Conservation (phyloP, 2,113 vertebrate species). For the Gallinago paraguaiae region DNA sequence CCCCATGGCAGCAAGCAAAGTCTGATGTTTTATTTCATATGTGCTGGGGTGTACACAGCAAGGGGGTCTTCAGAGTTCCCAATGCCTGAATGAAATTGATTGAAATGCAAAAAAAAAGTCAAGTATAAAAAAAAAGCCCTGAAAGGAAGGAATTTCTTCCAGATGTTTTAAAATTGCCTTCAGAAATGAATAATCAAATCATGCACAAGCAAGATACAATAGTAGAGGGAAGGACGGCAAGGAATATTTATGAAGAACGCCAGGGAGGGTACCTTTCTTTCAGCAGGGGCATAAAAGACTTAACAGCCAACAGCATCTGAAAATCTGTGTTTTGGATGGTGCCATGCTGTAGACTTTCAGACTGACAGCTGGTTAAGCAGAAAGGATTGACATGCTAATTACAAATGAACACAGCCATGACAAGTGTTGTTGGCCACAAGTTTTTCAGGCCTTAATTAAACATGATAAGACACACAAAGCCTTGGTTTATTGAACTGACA, state of each 20-base stretch:
- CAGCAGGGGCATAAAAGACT: not conserved
- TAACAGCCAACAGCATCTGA: not conserved
- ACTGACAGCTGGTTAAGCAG: not conserved
- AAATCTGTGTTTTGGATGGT: not conserved
- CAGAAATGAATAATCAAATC: slow-evolving; percentile 13
- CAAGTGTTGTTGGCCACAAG: not conserved
- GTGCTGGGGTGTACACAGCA: rapidly evolving
- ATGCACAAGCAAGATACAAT: not conserved
- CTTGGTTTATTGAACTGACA: not conserved
- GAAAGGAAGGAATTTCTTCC: slow-evolving; percentile 20
- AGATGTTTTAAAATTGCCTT: slow-evolving; percentile 30
- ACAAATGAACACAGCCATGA: slow-evolving; percentile 1
- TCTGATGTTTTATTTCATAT: not conserved
- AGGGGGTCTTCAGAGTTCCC: not conserved
- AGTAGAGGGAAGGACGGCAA: not conserved
- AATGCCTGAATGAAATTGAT: not conserved
- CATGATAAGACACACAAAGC: slow-evolving; percentile 23
- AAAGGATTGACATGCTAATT: slow-evolving; percentile 49
- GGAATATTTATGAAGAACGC: not conserved
- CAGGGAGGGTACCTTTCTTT: not conserved
- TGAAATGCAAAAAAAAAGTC: not conserved
- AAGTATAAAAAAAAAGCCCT: not conserved
- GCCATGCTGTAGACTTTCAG: not conserved
- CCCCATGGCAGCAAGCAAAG: not conserved
- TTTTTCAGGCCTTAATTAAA: slow-evolving; percentile 57